phyloP scores from a whole-genome alignment of 2,888 invertebrate species.

The Vannuccia rotundouncinata region DNA sequence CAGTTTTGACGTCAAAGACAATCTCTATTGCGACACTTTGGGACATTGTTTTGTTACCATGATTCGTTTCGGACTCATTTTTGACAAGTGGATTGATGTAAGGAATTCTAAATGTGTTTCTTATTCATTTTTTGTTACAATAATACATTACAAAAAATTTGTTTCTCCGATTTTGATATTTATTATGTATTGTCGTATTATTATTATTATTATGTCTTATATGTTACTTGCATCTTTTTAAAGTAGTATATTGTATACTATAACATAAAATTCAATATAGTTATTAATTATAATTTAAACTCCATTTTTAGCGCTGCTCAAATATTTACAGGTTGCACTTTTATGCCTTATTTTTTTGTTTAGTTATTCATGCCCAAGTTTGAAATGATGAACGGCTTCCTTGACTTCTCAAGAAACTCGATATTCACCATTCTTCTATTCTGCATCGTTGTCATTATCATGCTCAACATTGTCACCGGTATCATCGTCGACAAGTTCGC shows the following conservation, averaged over 20 bases:
- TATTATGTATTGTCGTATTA: neutral
- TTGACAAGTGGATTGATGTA: slow-evolving; percentile 40
- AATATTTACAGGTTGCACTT: too few species aligned
- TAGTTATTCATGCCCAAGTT: slow-evolving; percentile 40
- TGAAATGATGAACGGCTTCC: slow-evolving; percentile 8
- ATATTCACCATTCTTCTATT: slow-evolving; percentile 36
- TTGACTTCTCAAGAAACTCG: neutral
- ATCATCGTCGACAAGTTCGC: slow-evolving; percentile 39
- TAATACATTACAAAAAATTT: neutral
- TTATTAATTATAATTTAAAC: neutral
- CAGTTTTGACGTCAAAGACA: slow-evolving; percentile 37
- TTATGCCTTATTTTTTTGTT: slow-evolving; percentile 18
- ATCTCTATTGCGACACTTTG: slow-evolving; percentile 41
- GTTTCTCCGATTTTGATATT: neutral
- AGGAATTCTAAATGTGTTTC: too few species aligned
- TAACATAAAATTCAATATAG: too few species aligned
- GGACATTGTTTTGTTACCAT: slow-evolving; percentile 42
- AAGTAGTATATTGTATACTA: too few species aligned
- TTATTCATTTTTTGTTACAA: neutral
- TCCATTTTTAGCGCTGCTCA: neutral
- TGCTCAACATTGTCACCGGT: slow-evolving; percentile 38
- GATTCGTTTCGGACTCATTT: slow-evolving; percentile 41
- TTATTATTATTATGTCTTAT: neutral
- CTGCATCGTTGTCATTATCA: slow-evolving; percentile 35
- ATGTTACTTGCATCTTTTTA: too few species aligned